Base-by-base conservation (phyloP, 2,888 invertebrate species). In the Mythimna vitellina region DNA sequence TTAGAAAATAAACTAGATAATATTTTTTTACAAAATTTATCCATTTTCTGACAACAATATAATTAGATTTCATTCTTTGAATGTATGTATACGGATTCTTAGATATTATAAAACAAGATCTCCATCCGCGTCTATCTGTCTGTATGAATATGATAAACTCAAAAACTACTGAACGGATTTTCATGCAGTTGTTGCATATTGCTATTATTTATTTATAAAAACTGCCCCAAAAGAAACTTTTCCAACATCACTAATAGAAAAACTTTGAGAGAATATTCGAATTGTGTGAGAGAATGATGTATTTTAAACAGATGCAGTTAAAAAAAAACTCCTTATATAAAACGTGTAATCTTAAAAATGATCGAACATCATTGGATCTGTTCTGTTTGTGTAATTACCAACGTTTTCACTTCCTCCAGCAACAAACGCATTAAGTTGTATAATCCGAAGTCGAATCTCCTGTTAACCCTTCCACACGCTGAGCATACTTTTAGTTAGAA, bases 401-500 rank as follows among this genome's bases (percentile, higher is more conserved):
- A 63, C 3, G 20, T 54, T 58, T 63, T 58, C 35, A 22, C 57
- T 57, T 51, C n/a, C 49, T 51, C 66, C 25, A 46, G 46, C 49
- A 63, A 62, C 53, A 25, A 58, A 61, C 54, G 42, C 65, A 63
- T 58, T 71, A 70, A 76, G 64, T 76, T 64, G 58, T 76, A 65
- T 76, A 68, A 61, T 35, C 32, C 38, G 3, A 46, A 61, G 42
- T 56, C 38, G 25, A 61, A 38, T 32, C 32, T 62, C 61, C 56
- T 61, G 70, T 57, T 65, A 70, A 62, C 71, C 35, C 65, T 71
- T 58, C 57, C n/a, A 20, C 53, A 60, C 20, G 58, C 64, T 49
- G 63, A 67, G 64, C 69, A 65, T 29, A 81, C 67, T 70, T 70
- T 70, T 56, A 77, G 65, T 53, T 56, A 76, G 64, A 61, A 49